Evolutionary conservation across 2,888 invertebrate species (phyloP).

Genomic region (Agriopis leucophaearia): DNA sequence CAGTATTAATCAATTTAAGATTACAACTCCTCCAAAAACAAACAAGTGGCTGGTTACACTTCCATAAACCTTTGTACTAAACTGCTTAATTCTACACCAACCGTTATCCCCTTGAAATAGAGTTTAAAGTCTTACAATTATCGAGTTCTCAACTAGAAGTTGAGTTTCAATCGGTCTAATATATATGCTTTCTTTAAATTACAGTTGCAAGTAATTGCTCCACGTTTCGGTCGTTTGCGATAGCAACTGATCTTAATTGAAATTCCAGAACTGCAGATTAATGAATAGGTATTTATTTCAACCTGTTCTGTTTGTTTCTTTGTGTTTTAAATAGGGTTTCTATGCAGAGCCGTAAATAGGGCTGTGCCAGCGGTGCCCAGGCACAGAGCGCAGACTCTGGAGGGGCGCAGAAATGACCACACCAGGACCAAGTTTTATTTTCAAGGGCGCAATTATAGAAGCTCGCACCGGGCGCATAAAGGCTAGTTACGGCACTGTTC

Average conservation of each 20-base stretch:
- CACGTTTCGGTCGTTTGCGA: constrained; percentile 26
- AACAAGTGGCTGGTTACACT: neutral
- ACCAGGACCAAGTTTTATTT: no score
- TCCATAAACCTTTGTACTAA: neutral
- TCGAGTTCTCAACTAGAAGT: neutral
- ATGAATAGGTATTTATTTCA: constrained; percentile 4
- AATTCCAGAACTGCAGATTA: constrained; percentile 35
- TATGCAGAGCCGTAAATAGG: neutral
- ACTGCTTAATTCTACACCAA: neutral
- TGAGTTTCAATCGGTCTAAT: constrained; percentile 32
- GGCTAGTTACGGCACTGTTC: no score
- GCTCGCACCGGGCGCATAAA: no score
- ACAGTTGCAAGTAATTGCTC: constrained; percentile 46
- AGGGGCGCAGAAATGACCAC: no score
- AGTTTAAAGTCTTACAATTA: constrained; percentile 10
- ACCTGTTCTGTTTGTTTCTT: neutral
- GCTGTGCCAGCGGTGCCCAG: no score
- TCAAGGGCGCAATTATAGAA: no score
- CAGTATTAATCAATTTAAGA: no score
- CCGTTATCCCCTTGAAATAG: constrained; percentile 9
- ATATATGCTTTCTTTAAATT: constrained; percentile 45
- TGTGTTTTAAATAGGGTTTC: neutral
- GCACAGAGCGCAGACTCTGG: no score
- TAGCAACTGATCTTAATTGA: constrained; percentile 45
- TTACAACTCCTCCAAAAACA: no score